Conservation (phyloP, 2,113 vertebrate genomes). For the Dermatemys mawii region DNA sequence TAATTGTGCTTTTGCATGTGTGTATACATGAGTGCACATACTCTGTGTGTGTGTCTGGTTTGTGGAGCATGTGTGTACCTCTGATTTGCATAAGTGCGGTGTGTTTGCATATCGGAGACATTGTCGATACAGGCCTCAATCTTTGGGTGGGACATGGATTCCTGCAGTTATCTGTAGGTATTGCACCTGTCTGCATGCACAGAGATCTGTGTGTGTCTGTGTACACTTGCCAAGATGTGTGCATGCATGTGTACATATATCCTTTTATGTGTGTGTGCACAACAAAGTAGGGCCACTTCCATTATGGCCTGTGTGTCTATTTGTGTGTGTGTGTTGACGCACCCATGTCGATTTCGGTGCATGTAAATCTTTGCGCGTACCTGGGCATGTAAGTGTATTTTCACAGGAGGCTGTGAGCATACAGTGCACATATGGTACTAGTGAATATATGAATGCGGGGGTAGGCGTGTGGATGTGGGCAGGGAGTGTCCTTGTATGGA, state of each 20-base stretch:
- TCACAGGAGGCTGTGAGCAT: not conserved
- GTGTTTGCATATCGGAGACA: not conserved
- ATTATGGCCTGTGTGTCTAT: not conserved
- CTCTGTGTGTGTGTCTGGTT: not conserved
- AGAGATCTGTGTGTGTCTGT: not conserved
- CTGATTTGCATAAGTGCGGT: not conserved
- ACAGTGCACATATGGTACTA: not conserved
- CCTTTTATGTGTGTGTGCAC: not conserved
- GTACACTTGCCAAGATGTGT: not conserved
- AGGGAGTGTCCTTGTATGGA: not conserved
- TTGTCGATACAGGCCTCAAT: not conserved
- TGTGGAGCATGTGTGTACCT: not conserved
- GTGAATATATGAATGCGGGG: not conserved
- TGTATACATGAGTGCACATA: not conserved
- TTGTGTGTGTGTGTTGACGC: not conserved
- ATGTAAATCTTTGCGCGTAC: not conserved
- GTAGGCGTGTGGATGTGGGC: not conserved
- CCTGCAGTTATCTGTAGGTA: not conserved
- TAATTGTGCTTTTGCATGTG: not conserved
- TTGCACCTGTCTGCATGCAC: not conserved
- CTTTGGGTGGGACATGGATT: not conserved
- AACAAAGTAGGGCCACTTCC: not conserved
- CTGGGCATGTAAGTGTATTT: not conserved
- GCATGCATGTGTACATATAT: not conserved
- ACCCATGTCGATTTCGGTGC: not conserved